Conservation (phyloP, 1,140 invertebrate genomes). For the Caerostris darwini region DNA sequence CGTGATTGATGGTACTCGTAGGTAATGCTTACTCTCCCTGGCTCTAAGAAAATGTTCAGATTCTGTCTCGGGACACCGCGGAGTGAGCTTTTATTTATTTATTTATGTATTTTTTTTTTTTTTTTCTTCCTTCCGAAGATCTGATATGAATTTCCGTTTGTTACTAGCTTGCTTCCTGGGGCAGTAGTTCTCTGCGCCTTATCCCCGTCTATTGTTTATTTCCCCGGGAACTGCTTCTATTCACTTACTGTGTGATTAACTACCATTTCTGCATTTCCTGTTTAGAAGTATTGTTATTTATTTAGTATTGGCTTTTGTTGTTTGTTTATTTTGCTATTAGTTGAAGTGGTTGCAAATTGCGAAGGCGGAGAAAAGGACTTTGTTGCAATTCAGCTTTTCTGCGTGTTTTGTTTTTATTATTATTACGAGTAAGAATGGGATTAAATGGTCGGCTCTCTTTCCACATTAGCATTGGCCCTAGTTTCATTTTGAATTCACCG, state of each 20-base stretch:
- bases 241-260: background rate
- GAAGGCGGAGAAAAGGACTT: background rate
- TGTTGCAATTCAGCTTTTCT: background rate
- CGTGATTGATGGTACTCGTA: background rate
- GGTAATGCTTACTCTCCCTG: background rate
- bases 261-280: background rate
- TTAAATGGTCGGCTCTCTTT: too few relatives aligned
- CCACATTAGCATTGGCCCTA: too few relatives aligned
- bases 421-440: too few relatives aligned
- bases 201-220: background rate
- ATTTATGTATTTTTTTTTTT: background rate
- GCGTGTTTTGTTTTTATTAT: background rate
- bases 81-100: background rate
- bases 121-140: background rate
- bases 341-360: background rate
- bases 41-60: background rate
- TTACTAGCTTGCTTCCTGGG: background rate
- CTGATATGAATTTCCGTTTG: conserved; percentile 10
- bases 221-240: background rate
- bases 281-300: background rate
- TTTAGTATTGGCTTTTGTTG: background rate
- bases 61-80: background rate
- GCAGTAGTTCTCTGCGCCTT: background rate
- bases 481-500: too few relatives aligned
- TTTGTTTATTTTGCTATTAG: background rate